These are phyloP conservation scores for Pampus argenteus DNA, from an alignment of 2,797 vertebrate species.

Conservation along the genomic window DNA sequence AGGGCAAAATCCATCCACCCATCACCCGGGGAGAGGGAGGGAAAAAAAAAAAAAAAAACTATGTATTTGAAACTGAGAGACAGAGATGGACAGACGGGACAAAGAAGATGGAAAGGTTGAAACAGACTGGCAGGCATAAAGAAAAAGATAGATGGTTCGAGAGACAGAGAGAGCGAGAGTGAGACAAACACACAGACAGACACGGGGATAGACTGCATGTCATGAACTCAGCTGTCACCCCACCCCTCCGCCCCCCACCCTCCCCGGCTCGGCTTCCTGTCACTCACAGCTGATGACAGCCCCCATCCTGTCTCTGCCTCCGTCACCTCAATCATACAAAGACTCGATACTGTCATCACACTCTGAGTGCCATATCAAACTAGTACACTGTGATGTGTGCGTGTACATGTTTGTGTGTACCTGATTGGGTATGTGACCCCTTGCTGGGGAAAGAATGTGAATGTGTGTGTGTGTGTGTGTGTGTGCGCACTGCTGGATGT, in stretches of 20 bases:
- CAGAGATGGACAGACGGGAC: slow-evolving; percentile 51
- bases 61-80: slow-evolving; percentile 28
- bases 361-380: slow-evolving; percentile 64
- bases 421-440: slow-evolving; percentile 74
- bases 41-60: not conserved
- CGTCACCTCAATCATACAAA: slow-evolving; percentile 81
- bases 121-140: slow-evolving; percentile 64
- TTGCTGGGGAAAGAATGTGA: slow-evolving; percentile 49
- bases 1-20: slow-evolving; percentile 67
- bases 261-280: slow-evolving; percentile 64
- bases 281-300: slow-evolving; percentile 80
- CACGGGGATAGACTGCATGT: slow-evolving; percentile 61
- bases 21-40: slow-evolving; percentile 35
- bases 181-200: slow-evolving; percentile 62
- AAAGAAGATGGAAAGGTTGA: slow-evolving; percentile 61
- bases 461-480: slow-evolving; percentile 10
- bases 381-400: slow-evolving; percentile 53
- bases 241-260: not conserved
- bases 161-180: slow-evolving; percentile 39
- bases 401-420: slow-evolving; percentile 56
- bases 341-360: slow-evolving; percentile 82
- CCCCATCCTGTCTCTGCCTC: slow-evolving; percentile 77
- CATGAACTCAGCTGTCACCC: slow-evolving; percentile 69
- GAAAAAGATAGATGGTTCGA: slow-evolving; percentile 52
- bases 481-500: slow-evolving; percentile 35